Conservation (phyloP, 2,888 invertebrate genomes). For the Spatulosminthurus flaviceps region DNA sequence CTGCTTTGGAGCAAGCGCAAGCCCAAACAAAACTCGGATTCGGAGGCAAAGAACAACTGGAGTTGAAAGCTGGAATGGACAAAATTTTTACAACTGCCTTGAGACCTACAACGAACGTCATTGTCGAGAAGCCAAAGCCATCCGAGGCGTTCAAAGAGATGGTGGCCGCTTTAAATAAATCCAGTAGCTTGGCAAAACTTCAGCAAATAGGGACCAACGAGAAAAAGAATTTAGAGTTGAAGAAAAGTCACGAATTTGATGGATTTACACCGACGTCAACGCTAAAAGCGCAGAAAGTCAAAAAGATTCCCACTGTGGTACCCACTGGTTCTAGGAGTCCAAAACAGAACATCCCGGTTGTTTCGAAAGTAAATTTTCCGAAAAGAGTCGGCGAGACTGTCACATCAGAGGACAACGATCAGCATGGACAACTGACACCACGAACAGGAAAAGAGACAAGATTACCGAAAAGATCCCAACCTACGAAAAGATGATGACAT, state of each 20-base stretch:
- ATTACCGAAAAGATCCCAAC: too few species aligned
- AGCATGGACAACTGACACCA: too few species aligned
- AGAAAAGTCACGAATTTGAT: constrained; percentile 38
- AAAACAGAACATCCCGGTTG: constrained; percentile 6
- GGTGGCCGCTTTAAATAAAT: not conserved
- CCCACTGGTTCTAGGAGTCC: not conserved
- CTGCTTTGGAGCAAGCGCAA: constrained; percentile 15
- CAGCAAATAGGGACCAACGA: not conserved
- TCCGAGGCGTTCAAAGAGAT: not conserved
- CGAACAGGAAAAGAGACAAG: too few species aligned
- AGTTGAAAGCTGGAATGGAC: not conserved
- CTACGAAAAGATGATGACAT: too few species aligned
- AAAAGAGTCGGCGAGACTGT: not conserved
- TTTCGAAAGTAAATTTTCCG: constrained; percentile 22
- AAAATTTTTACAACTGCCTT: not conserved
- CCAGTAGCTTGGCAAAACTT: constrained; percentile 10
- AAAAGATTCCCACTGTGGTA: not conserved
- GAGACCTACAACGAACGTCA: not conserved
- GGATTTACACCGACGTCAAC: not conserved
- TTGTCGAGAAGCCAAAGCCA: not conserved
- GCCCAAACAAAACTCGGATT: not conserved
- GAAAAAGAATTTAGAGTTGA: not conserved
- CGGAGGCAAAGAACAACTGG: not conserved
- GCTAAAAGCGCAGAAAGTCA: not conserved
- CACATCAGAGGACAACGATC: not conserved